Evolutionary conservation across 2,888 invertebrate genomes (phyloP), one percentile per base, ranked within the genome.

Genomic region (Nesidiocoris tenuis): DNA sequence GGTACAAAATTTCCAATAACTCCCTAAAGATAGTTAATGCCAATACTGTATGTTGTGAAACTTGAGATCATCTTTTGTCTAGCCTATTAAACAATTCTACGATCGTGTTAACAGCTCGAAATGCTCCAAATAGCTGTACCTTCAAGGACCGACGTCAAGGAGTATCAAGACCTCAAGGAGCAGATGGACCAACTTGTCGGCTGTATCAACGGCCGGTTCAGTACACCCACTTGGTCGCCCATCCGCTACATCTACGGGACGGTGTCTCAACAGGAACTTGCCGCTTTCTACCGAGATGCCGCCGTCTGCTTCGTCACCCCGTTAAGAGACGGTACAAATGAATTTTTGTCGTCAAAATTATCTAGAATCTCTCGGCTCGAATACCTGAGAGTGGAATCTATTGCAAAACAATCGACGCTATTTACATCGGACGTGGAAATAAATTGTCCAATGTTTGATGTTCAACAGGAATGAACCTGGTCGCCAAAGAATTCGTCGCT

Each of bases 151-250:
- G 95, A 95, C 81, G 95, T 95, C 0, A 91, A 92, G 81, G 95
- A 95, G 82, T 95, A 95, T 81, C 92, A 93, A 81, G 94, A 95
- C 79, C 85, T 95, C 76, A 95, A 95, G 82, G 92, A 95, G 81
- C 94, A 94, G 83, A 92, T 95, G 87, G 95, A 95, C 83, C 94
- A 95, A 82, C 83, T 95, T 68, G 94, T 95, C 64, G 95, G 93
- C 18, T 87, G 91, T 76, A 95, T 95, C 77, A 95, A 95, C 82
- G 95, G 95, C 17, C 88, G 91, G 76, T 95, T 95, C 81, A 93
- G 94, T 0, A 95, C 94, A 0, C 92, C 94, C 0, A 94, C 93
- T 83, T 95, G 95, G 95, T 94, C 95, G 0, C 95, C 95, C 0
- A 95, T 95, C 80, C 87, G 90, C 79, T 95, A 95, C 80, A 95